Percentiles rank a stretch among this genome's conserved stretches.
These are phyloP conservation scores for Catotricha subobsoleta DNA, from an alignment of 2,888 invertebrate genomes.

Conservation along the genomic window DNA sequence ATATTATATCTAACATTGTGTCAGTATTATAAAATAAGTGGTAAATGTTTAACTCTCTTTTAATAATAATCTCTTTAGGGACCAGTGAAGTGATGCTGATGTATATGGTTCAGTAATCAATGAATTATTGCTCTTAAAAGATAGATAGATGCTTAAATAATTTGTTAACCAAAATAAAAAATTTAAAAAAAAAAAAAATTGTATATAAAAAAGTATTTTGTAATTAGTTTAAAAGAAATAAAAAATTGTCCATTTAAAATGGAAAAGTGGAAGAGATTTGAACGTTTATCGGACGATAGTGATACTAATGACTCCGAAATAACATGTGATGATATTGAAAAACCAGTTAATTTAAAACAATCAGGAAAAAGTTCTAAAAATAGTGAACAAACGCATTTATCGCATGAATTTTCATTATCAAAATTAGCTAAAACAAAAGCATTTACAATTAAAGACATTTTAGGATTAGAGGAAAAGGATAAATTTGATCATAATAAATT, in stretches of 20 bases:
- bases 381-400: not conserved
- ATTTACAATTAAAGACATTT: constrained; percentile 20
- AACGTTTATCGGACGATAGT: not conserved
- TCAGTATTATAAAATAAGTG: no score
- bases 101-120: no score
- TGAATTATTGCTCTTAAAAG: no score
- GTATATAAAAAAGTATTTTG: not conserved
- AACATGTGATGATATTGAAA: constrained; percentile 2
- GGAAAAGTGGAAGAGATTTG: constrained; percentile 1
- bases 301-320: constrained; percentile 2
- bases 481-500: no score
- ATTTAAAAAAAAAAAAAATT: not conserved
- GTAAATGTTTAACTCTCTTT: no score
- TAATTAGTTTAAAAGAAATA: no score
- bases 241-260: not conserved
- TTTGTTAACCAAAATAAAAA: no score
- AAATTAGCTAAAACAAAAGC: constrained; percentile 13
- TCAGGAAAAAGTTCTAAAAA: not conserved
- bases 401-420: not conserved
- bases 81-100: no score
- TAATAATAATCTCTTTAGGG: no score
- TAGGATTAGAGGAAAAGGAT: constrained; percentile 14
- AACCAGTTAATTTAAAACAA: constrained; percentile 6
- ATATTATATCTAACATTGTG: no score
- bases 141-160: no score